Conservation (phyloP, 2,113 vertebrate genomes). For the Rhinopomastus cyanomelas region DNA sequence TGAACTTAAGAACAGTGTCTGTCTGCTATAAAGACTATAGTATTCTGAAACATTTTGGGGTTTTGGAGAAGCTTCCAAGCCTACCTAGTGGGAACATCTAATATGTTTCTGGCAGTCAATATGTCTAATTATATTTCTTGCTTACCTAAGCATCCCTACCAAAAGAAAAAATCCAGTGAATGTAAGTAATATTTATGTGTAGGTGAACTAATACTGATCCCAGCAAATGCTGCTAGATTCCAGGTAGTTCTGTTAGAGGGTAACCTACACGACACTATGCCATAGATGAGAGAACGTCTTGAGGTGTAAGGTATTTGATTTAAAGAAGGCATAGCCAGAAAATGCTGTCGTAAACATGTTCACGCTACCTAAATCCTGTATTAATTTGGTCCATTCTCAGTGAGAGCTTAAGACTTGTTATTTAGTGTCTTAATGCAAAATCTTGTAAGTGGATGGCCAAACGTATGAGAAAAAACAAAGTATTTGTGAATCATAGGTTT, state of each 20-base stretch:
- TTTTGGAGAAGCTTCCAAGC: constrained; percentile 14
- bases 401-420: neutral
- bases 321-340: neutral
- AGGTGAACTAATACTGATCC: neutral
- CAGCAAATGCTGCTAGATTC: neutral
- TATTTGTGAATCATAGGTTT: neutral
- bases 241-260: neutral
- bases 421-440: neutral
- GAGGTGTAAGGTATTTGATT: neutral
- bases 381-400: neutral
- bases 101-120: neutral
- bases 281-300: neutral
- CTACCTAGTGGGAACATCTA: neutral
- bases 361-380: neutral
- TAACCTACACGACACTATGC: neutral
- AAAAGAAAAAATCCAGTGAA: neutral
- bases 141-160: neutral
- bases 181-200: neutral
- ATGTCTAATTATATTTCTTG: constrained; percentile 9
- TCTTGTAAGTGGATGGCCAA: neutral
- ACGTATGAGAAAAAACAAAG: neutral
- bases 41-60: neutral
- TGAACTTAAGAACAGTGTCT: neutral
- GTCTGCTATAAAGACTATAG: neutral
- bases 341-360: neutral